These are phyloP conservation scores for Luperina testacea DNA, from an alignment of 2,888 invertebrate species.

Conservation along the genomic window DNA sequence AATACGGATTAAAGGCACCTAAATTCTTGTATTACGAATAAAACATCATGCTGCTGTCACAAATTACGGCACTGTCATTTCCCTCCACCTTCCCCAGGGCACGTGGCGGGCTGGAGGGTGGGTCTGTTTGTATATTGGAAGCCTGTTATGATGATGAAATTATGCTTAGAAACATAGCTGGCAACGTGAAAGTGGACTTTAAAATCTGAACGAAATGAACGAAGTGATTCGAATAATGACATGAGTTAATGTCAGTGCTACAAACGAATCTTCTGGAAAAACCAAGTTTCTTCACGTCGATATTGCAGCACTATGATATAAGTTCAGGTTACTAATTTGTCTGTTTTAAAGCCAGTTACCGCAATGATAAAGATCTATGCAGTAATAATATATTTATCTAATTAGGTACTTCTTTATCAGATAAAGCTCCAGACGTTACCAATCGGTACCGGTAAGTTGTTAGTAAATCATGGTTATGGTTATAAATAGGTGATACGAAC, in stretches of 20 bases:
- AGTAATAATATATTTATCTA: not conserved
- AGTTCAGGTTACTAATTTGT: not conserved
- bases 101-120: slow-evolving; percentile 8
- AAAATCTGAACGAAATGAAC: too few species aligned
- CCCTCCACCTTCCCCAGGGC: slow-evolving; percentile 24
- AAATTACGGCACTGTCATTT: slow-evolving; percentile 39
- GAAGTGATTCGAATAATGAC: not conserved
- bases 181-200: not conserved
- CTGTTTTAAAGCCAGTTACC: not conserved
- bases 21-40: not conserved
- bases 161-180: slow-evolving; percentile 17
- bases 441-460: slow-evolving; percentile 10
- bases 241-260: not conserved
- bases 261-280: not conserved
- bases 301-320: not conserved
- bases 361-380: not conserved
- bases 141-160: slow-evolving; percentile 15
- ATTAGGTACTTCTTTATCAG: not conserved
- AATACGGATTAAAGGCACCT: not conserved
- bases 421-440: not conserved
- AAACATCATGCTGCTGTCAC: slow-evolving; percentile 21
- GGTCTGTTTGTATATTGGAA: slow-evolving; percentile 24
- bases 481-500: slow-evolving; percentile 81
- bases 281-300: not conserved
- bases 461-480: not conserved